phyloP scores from a whole-genome alignment of 2,888 invertebrate genomes.

The Leuctra nigra region DNA sequence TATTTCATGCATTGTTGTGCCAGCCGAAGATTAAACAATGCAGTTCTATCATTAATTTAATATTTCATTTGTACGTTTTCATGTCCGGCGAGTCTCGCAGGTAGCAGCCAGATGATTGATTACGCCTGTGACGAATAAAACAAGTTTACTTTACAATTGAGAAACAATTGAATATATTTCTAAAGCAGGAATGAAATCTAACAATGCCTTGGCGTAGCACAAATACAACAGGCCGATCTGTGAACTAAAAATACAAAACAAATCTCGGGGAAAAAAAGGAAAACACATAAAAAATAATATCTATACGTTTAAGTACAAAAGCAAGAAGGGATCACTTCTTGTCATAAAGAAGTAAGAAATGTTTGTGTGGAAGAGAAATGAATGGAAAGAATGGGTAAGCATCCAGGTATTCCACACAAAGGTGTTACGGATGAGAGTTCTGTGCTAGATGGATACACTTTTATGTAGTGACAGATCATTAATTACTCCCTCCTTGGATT shows the following conservation, averaged over 20 bases:
- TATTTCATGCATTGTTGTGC: too few species aligned
- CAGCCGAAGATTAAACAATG: too few species aligned
- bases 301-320: slow-evolving; percentile 6
- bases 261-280: neutral
- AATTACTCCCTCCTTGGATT: too few species aligned
- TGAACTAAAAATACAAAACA: neutral
- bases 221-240: too few species aligned
- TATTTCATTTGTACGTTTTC: neutral
- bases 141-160: neutral
- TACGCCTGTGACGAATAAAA: neutral
- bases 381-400: neutral
- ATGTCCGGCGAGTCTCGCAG: neutral
- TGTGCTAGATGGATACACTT: neutral
- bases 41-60: too few species aligned
- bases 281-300: slow-evolving; percentile 3
- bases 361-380: neutral
- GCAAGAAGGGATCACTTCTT: neutral
- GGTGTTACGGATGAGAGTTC: neutral
- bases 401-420: slow-evolving; percentile 1
- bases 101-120: slow-evolving; percentile 1
- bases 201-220: neutral
- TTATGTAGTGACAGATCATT: slow-evolving; percentile 12
- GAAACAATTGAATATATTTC: slow-evolving; percentile 2
- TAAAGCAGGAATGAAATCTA: neutral
- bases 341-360: neutral